Evolutionary conservation across 2,113 vertebrate genomes (phyloP), one percentile per base, ranked within the genome.

Genomic region (Etheostoma cragini): DNA sequence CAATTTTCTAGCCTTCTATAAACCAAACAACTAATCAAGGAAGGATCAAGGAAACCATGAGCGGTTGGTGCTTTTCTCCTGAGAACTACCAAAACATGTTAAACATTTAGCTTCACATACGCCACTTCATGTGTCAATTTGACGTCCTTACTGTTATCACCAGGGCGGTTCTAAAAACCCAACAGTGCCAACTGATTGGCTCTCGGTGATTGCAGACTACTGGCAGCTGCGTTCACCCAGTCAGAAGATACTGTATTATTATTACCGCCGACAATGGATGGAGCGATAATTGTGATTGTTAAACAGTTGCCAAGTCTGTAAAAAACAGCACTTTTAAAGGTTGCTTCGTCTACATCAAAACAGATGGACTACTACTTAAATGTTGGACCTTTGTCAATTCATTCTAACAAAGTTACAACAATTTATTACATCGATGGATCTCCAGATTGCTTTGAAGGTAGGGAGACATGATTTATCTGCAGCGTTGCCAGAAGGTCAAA

Each of bases 201-300:
- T 46, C 70, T 26, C 1, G 1, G 7, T 57, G 15, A 71, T 50
- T 50, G 15, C 58, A 62, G 56, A 60, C 58, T 16, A 21, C 16
- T 45, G 21, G 13, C 61, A 64, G 38, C 72, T 76, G 15, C 13
- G 21, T 63, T 82, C 46, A 16, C 58, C 35, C 35, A 16, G 19
- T 67, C 46, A 5, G 38, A 38, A 63, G 26, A 68, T 63, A 74
- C 0, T 16, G 56, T 38, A 38, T 8, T 12, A 69, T 38, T 47
- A 47, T 10, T 3, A 33, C 17, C 5, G 1, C 1, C 53, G 46
- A 13, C 38, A 13, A 8, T 46, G 16, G 5, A 22, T 2, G 21
- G 1, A 72, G 70, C 15, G 16, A 60, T 22, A 17, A 64, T 21
- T 45, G 14, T 15, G 7, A 50, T 62, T 49, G 22, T 56, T 50